Evolutionary conservation across 2,888 invertebrate genomes (phyloP).

Genomic region (Dorcus parallelipipedus): DNA sequence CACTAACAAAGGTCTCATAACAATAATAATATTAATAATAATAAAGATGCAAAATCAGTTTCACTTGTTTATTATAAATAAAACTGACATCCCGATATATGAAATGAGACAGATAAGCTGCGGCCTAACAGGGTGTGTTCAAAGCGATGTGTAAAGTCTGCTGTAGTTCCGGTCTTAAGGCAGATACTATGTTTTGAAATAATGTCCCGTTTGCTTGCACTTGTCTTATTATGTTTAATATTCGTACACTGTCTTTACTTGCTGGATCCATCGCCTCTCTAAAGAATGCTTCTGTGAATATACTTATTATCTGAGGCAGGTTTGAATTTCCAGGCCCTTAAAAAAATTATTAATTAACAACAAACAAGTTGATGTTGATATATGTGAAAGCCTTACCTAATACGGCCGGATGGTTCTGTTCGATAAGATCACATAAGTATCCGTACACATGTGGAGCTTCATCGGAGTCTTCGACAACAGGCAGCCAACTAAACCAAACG

Average conservation of each 20-base stretch:
- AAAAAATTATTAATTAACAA: conserved; percentile 21
- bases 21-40: conserved; percentile 4
- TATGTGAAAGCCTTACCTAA: conserved; percentile 47
- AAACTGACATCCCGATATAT: conserved; percentile 6
- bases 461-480: conserved; percentile 92
- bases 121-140: conserved; percentile 32
- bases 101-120: conserved; percentile 10
- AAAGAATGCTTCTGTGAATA: conserved; percentile 87
- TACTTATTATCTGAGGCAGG: conserved; percentile 80
- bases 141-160: conserved; percentile 77
- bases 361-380: neutral
- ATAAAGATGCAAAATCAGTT: conserved; percentile 2
- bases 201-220: conserved; percentile 66
- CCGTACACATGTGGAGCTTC: conserved; percentile 95
- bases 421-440: conserved; percentile 92
- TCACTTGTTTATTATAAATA: neutral
- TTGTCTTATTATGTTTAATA: conserved; percentile 81
- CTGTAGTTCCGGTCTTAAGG: conserved; percentile 76
- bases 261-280: conserved; percentile 76
- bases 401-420: conserved; percentile 83
- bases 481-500: conserved; percentile 91
- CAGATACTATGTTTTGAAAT: conserved; percentile 51
- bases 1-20: neutral
- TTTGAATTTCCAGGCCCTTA: conserved; percentile 81
- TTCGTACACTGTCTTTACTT: conserved; percentile 71